Conservation (phyloP, 2,797 vertebrate genomes). For the Hemitrygon akajei region DNA sequence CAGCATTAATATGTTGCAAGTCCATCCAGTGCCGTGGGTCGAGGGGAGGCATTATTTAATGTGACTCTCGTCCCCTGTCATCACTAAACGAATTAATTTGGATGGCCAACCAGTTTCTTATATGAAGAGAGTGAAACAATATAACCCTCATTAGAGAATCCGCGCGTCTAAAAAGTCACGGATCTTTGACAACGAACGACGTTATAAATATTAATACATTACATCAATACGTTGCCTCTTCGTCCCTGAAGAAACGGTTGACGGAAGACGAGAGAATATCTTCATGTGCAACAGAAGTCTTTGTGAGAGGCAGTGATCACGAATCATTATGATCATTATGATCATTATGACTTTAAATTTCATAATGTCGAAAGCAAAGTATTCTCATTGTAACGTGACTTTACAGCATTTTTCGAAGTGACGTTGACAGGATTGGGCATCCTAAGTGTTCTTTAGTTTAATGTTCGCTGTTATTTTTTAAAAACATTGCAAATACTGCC, state of each 20-base stretch:
- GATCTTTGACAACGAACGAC: background rate
- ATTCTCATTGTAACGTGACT: background rate
- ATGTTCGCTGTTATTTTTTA: background rate
- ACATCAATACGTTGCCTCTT: background rate
- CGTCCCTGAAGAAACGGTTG: background rate
- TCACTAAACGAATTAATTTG: constrained; percentile 58
- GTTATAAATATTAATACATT: background rate
- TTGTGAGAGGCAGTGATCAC: background rate
- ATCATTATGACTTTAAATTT: background rate
- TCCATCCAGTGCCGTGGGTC: constrained; percentile 60
- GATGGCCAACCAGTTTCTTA: constrained; percentile 56
- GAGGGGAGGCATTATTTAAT: constrained; percentile 63
- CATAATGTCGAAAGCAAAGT: background rate
- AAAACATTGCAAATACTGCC: background rate
- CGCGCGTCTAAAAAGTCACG: background rate
- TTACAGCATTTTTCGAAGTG: background rate
- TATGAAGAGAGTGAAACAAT: background rate
- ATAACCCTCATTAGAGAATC: background rate
- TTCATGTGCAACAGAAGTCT: background rate
- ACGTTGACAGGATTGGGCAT: background rate
- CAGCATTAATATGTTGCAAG: constrained; percentile 63
- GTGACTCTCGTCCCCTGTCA: constrained; percentile 64
- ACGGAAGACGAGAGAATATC: background rate
- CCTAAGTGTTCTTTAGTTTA: background rate
- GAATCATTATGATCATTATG: no score